phyloP scores from a whole-genome alignment of 2,113 vertebrate species.

The Dicentrarchus labrax region DNA sequence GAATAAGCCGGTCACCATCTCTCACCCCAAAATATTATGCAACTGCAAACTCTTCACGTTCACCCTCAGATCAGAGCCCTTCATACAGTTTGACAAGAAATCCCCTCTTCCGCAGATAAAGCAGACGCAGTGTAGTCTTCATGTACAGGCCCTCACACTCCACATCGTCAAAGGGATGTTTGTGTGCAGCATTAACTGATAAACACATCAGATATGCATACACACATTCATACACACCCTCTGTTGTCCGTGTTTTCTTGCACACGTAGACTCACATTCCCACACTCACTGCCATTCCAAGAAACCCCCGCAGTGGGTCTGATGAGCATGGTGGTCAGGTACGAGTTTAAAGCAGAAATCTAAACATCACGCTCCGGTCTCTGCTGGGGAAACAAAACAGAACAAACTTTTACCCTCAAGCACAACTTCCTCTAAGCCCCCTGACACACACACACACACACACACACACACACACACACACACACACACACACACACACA shows the following conservation, averaged over 20 bases:
- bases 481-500: conserved; percentile 33
- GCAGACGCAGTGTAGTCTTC: conserved; percentile 1
- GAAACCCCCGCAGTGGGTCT: conserved; percentile 24
- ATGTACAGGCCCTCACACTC: conserved; percentile 37
- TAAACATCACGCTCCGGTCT: conserved; percentile 62
- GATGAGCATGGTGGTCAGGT: conserved; percentile 71
- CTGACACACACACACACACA: conserved; percentile 58
- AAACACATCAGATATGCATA: not conserved
- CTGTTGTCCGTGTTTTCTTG: not conserved
- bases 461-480: conserved; percentile 26
- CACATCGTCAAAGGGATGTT: not conserved
- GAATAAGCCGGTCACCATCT: conserved; percentile 33
- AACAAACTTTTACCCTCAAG: conserved; percentile 69
- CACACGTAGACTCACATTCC: conserved; percentile 23
- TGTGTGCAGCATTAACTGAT: conserved; percentile 8
- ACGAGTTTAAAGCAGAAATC: conserved; percentile 61
- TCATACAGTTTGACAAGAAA: not conserved
- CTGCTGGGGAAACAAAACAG: conserved; percentile 61
- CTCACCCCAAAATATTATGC: conserved; percentile 39
- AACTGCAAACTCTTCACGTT: conserved; percentile 22
- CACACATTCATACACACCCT: not conserved
- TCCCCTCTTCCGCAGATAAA: conserved; percentile 3
- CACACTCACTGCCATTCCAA: conserved; percentile 43
- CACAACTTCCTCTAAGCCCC: conserved; percentile 78
- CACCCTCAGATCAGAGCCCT: not conserved